These are phyloP conservation scores for Lasaia peninsularis DNA, from an alignment of 1,140 invertebrate genomes.

Conservation along the genomic window DNA sequence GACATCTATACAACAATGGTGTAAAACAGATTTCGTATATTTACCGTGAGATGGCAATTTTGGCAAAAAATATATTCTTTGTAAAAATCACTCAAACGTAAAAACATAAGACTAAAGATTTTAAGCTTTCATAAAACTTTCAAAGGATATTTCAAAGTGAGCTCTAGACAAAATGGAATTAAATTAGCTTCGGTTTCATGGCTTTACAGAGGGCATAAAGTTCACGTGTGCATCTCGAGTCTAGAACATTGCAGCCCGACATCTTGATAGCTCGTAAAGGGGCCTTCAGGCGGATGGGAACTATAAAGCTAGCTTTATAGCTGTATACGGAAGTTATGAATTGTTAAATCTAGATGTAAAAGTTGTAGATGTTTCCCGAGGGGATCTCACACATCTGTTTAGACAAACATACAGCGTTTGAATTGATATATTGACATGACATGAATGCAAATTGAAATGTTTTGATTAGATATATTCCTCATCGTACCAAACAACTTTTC, in stretches of 20 bases:
- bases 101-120: not conserved
- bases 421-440: too few species aligned
- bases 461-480: too few species aligned
- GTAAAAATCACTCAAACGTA: not conserved
- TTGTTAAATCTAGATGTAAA: too few species aligned
- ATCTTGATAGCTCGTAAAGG: constrained; percentile 36
- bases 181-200: constrained; percentile 14
- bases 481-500: too few species aligned
- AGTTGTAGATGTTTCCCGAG: too few species aligned
- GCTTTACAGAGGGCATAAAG: not conserved
- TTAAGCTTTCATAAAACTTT: not conserved
- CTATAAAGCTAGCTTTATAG: not conserved
- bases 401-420: too few species aligned
- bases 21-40: too few species aligned
- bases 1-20: too few species aligned
- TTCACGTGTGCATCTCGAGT: constrained; percentile 1
- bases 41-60: too few species aligned
- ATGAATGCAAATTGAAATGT: too few species aligned
- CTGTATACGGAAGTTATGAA: too few species aligned
- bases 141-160: not conserved
- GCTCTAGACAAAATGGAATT: constrained; percentile 22
- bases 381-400: too few species aligned
- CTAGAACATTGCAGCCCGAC: constrained; percentile 15
- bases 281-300: not conserved
- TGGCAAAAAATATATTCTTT: not conserved